Percentiles rank a stretch among this genome's conserved stretches.
Conservation (phyloP, 2,888 invertebrate genomes). For the Acanthosepion pharaonis region DNA sequence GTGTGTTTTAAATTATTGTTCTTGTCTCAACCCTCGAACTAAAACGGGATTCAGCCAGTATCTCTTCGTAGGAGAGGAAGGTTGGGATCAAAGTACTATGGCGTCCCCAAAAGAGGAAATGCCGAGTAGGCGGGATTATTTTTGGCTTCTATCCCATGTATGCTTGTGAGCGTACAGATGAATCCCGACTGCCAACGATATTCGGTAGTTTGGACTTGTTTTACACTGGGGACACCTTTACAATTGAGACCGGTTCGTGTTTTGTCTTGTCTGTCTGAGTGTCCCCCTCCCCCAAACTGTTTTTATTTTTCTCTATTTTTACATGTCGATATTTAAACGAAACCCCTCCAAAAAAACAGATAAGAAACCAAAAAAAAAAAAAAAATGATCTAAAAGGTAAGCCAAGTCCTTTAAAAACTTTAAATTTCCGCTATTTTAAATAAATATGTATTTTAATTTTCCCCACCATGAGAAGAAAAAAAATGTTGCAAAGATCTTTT, state of each 20-base stretch:
- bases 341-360: background rate
- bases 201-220: background rate
- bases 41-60: too few relatives aligned
- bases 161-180: too few relatives aligned
- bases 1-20: too few relatives aligned
- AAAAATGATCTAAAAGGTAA: background rate
- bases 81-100: too few relatives aligned
- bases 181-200: too few relatives aligned
- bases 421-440: background rate
- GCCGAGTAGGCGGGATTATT: too few relatives aligned
- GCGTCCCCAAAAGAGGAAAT: too few relatives aligned
- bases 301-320: background rate
- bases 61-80: too few relatives aligned
- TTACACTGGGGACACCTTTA: background rate
- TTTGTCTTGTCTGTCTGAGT: background rate
- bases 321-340: conserved; percentile 25
- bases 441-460: background rate
- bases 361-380: background rate
- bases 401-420: background rate
- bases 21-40: too few relatives aligned
- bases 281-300: background rate
- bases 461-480: background rate
- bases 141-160: too few relatives aligned
- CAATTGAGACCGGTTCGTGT: background rate
- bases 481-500: too few relatives aligned